A percentile compares a stretch with the other conserved stretches of the same genome.
These are phyloP conservation scores for Drosophila seguyi DNA, from an alignment of 1,140 invertebrate genomes.

Conservation along the genomic window DNA sequence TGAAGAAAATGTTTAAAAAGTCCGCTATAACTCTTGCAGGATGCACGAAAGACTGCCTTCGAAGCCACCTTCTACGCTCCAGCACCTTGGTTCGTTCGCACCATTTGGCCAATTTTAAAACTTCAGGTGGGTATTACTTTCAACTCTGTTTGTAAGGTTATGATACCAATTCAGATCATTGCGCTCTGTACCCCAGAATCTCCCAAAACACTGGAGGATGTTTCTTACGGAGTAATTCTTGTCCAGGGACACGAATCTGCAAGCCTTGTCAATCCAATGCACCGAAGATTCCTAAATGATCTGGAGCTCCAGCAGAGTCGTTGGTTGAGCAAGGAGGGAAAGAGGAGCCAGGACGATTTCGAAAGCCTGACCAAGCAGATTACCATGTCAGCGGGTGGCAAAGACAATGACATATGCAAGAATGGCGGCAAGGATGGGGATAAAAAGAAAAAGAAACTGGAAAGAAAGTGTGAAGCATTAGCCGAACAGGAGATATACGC, in stretches of 20 bases:
- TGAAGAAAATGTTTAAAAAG: neutral
- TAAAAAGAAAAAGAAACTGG: no score
- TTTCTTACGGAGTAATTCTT: neutral
- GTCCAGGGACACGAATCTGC: neutral
- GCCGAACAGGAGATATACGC: no score
- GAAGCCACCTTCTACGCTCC: neutral
- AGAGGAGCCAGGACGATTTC: neutral
- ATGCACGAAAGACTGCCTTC: neutral
- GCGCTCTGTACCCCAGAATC: neutral
- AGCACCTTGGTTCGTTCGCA: neutral
- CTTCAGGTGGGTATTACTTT: neutral
- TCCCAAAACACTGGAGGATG: neutral
- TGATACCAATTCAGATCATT: neutral
- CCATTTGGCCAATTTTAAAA: neutral
- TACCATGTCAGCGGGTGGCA: neutral
- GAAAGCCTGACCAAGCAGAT: neutral
- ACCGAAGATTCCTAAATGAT: conserved; percentile 8
- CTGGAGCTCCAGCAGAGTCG: neutral
- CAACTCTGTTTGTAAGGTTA: no score
- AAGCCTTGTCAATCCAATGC: neutral
- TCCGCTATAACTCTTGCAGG: neutral
- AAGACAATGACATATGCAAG: no score
- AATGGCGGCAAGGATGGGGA: no score
- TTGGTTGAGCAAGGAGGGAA: neutral
- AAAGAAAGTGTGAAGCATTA: no score